Percentiles rank a stretch among this genome's conserved stretches.
Evolutionary conservation across 2,888 invertebrate genomes (phyloP).

Genomic region (Belgica antarctica): DNA sequence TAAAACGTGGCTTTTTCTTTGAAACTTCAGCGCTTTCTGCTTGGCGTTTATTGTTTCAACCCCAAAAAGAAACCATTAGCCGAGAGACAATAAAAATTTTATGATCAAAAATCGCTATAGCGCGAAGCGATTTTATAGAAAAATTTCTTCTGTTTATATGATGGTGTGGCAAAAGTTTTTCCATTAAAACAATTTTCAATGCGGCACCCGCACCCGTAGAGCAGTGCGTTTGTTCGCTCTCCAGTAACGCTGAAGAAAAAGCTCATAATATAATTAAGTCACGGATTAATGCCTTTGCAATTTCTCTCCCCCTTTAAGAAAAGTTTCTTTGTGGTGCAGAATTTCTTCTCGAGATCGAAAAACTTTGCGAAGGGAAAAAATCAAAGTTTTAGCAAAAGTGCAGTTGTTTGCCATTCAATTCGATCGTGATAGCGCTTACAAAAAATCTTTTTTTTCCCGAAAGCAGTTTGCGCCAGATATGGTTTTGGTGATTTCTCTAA

Average conservation of each 20-base stretch:
- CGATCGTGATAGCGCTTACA: not conserved
- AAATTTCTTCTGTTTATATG: conserved; percentile 32
- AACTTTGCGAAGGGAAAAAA: conserved; percentile 6
- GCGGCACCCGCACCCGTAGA: not conserved
- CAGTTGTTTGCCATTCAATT: not conserved
- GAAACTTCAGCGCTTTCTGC: not conserved
- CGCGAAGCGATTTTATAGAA: conserved; percentile 32
- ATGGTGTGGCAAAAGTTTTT: conserved; percentile 38
- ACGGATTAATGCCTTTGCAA: conserved; percentile 40
- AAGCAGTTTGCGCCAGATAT: too few relatives aligned
- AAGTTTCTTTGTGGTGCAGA: not conserved
- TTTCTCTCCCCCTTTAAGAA: conserved; percentile 15
- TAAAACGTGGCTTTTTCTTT: not conserved
- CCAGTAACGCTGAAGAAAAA: not conserved
- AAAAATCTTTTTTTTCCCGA: not conserved
- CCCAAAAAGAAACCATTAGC: conserved; percentile 29
- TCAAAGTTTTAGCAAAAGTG: not conserved
- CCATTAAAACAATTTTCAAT: conserved; percentile 42
- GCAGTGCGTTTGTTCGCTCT: not conserved
- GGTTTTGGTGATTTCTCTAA: conserved; percentile 9
- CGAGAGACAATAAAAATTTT: conserved; percentile 39
- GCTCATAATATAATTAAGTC: conserved; percentile 43
- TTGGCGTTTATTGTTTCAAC: not conserved
- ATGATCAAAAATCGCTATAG: conserved; percentile 38
- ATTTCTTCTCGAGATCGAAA: not conserved